Evolutionary conservation across 2,797 vertebrate species (phyloP), one percentile per base, ranked within the genome.

Genomic region (Coluber constrictor): DNA sequence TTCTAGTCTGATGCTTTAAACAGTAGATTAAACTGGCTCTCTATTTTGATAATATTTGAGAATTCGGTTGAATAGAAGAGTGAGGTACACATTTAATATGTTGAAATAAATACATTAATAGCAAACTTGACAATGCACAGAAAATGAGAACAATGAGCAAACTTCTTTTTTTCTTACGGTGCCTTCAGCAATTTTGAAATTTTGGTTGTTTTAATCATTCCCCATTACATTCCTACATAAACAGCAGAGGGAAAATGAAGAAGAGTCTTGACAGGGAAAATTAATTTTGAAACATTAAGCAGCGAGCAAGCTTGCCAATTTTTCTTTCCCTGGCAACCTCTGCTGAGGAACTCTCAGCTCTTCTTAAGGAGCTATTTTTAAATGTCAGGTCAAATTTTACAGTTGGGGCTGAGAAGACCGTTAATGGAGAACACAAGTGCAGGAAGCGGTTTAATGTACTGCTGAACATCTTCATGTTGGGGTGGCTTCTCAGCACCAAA

Each of bases 151-250:
- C 12, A 57, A 27, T 56, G 37, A 29, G 16, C 92, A 60, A 51
- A 93, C 94, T 94, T 96, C 90, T 95, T 95, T 83, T 47, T 90
- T 94, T 88, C 95, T 88, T 93, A 94, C 94, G 83, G 93, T 12
- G 95, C 93, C 94, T 92, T 88, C 94, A 96, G 95, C 95, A 95
- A 96, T 96, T 83, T 95, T 96, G 93, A 96, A 86, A 96, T 66
- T 94, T 95, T 93, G 95, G 92, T 97, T 97, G 96, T 94, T 96
- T 96, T 96, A 97, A 97, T 94, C 94, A 95, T 96, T 97, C 97
- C 96, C 95, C 96, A 93, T 96, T 97, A 97, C 96, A 96, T 96
- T 94, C 95, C 96, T 96, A 95, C 96, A 95, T 97, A 97, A 97
- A 97, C 93, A 95, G 94, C 92, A 94, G 89, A 93, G 96, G 95